Conservation (phyloP, 2,113 vertebrate species). For the Pygoscelis antarcticus region DNA sequence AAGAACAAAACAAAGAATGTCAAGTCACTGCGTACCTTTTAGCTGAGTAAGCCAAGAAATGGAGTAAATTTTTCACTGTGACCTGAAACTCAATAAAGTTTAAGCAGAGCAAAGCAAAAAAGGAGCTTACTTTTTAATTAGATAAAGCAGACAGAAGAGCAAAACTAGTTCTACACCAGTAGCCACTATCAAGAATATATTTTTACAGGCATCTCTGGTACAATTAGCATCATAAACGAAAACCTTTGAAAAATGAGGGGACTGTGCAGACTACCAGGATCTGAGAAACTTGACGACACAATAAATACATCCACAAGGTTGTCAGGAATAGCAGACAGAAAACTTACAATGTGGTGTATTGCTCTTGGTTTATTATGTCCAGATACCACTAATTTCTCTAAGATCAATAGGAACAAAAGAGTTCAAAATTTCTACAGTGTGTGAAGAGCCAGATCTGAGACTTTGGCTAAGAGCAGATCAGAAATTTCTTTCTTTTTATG, state of each 20-base stretch:
- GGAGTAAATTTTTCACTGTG: neutral
- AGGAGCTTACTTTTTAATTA: neutral
- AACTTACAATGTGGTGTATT: accelerated
- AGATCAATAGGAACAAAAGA: neutral
- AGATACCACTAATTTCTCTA: neutral
- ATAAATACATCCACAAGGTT: neutral
- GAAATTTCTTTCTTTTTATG: neutral
- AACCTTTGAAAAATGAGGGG: neutral
- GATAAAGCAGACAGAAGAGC: neutral
- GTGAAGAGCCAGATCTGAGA: neutral
- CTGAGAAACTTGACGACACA: neutral
- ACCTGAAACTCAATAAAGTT: neutral
- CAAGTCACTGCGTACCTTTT: neutral
- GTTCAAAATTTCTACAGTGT: neutral
- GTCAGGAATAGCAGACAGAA: neutral
- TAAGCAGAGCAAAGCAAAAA: neutral
- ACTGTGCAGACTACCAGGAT: neutral
- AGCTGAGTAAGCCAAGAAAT: neutral
- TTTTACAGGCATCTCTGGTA: neutral
- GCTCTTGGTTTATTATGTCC: neutral
- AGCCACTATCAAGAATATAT: neutral
- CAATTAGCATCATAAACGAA: neutral
- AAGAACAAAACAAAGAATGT: neutral
- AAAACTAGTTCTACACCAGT: neutral
- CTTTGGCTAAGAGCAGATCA: neutral